Conservation (phyloP, 2,888 invertebrate genomes). For the Uloborus plumipes region DNA sequence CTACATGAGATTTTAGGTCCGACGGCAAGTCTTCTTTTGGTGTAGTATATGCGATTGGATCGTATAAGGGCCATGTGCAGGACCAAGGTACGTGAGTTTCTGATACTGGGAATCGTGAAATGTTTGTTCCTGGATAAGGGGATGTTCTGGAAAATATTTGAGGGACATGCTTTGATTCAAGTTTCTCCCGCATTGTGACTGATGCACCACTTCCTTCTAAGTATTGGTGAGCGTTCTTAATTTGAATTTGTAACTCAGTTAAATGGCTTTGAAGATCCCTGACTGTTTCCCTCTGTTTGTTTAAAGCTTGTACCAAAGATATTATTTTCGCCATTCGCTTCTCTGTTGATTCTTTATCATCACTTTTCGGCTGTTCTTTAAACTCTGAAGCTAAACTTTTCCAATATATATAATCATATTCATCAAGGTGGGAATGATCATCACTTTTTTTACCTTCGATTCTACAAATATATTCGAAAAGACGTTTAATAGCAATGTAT, state of each 20-base stretch:
- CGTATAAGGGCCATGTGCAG: conserved; percentile 22
- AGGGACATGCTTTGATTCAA: conserved; percentile 22
- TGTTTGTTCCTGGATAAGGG: conserved; percentile 41
- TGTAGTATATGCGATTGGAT: conserved; percentile 42
- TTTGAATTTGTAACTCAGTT: conserved; percentile 24
- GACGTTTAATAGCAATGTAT: conserved; percentile 21
- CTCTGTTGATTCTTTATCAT: neutral
- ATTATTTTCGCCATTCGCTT: conserved; percentile 51
- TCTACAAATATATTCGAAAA: neutral
- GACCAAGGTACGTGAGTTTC: conserved; percentile 43
- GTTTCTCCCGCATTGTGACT: conserved; percentile 15
- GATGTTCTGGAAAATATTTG: conserved; percentile 44
- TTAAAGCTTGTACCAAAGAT: conserved; percentile 9
- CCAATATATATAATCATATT: conserved; percentile 36
- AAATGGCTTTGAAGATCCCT: conserved; percentile 16
- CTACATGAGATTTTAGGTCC: conserved; percentile 20
- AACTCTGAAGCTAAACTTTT: conserved; percentile 32
- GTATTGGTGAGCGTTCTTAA: conserved; percentile 14
- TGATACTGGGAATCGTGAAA: conserved; percentile 42
- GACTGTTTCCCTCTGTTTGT: conserved; percentile 18
- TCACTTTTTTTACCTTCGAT: neutral
- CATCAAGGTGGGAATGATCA: conserved; percentile 7
- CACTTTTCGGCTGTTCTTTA: neutral
- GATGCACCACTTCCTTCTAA: neutral
- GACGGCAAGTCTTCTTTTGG: conserved; percentile 20